These are phyloP conservation scores for Urocolius indicus DNA, from an alignment of 2,113 vertebrate species.

Conservation along the genomic window DNA sequence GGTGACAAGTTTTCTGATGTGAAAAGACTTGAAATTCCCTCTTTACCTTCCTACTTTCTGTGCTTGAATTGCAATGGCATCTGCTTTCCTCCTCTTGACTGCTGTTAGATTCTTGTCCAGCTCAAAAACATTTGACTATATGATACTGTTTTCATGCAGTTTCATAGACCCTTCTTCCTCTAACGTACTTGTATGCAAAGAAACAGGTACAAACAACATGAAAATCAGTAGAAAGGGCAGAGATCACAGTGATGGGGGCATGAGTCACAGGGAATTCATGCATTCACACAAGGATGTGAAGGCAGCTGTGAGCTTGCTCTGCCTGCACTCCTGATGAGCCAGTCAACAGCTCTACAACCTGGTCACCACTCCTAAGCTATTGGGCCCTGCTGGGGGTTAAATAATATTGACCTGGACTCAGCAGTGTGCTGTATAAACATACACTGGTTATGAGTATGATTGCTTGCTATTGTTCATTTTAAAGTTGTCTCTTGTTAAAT, in stretches of 20 bases:
- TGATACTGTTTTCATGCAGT: neutral
- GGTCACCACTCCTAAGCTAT: neutral
- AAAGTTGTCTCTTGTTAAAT: neutral
- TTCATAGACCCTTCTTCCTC: neutral
- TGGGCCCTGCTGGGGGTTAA: neutral
- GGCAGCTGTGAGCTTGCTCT: neutral
- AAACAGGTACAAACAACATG: neutral
- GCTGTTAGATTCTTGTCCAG: neutral
- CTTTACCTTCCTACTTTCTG: neutral
- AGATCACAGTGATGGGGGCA: neutral
- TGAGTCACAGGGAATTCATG: neutral
- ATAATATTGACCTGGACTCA: neutral
- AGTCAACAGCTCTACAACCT: neutral
- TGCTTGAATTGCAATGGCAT: neutral
- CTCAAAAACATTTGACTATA: neutral
- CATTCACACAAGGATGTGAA: neutral
- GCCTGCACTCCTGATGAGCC: neutral
- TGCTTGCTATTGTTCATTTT: neutral
- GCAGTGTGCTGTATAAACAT: neutral
- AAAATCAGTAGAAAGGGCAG: neutral
- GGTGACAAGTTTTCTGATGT: neutral
- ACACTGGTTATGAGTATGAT: neutral
- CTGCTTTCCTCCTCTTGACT: neutral
- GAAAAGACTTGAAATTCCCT: neutral
- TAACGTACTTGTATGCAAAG: neutral